A percentile compares a stretch with the other conserved stretches of the same genome.
Conservation (phyloP, 2,113 vertebrate genomes). For the Atrichornis clamosus region DNA sequence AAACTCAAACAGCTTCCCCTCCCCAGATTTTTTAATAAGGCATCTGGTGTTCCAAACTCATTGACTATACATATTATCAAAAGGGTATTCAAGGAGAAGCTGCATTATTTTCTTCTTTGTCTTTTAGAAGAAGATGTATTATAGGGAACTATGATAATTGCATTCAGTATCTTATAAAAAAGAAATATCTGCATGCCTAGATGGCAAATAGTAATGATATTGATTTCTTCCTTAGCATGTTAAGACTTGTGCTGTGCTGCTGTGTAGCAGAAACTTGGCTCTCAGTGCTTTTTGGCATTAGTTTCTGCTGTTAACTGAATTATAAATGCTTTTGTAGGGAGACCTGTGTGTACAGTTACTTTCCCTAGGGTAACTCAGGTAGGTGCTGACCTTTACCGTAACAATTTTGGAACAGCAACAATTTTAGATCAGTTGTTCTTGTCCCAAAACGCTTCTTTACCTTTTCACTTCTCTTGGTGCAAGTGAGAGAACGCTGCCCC, state of each 20-base stretch:
- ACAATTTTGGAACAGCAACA: not conserved
- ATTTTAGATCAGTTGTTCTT: not conserved
- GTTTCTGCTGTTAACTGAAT: not conserved
- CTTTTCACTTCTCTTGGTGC: not conserved
- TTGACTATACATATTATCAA: not conserved
- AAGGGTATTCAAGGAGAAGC: not conserved
- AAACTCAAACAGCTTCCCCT: not conserved
- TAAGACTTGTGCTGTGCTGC: not conserved
- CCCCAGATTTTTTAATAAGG: not conserved
- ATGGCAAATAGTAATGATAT: not conserved
- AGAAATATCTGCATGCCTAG: not conserved
- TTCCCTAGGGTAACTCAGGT: not conserved
- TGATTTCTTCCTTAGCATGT: not conserved
- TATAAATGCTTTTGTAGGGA: not conserved
- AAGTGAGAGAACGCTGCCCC: fast-evolving
- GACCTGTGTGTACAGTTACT: not conserved
- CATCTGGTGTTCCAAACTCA: not conserved
- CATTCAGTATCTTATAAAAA: not conserved
- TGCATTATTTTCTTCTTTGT: not conserved
- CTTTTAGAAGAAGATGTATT: not conserved
- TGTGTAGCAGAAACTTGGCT: not conserved
- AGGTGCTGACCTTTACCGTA: not conserved
- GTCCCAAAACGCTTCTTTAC: not conserved
- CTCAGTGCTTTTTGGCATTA: not conserved
- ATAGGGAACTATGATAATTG: not conserved